Evolutionary conservation across 2,113 vertebrate genomes (phyloP), one percentile per base, ranked within the genome.

Genomic region (Melanerpes aurifrons): DNA sequence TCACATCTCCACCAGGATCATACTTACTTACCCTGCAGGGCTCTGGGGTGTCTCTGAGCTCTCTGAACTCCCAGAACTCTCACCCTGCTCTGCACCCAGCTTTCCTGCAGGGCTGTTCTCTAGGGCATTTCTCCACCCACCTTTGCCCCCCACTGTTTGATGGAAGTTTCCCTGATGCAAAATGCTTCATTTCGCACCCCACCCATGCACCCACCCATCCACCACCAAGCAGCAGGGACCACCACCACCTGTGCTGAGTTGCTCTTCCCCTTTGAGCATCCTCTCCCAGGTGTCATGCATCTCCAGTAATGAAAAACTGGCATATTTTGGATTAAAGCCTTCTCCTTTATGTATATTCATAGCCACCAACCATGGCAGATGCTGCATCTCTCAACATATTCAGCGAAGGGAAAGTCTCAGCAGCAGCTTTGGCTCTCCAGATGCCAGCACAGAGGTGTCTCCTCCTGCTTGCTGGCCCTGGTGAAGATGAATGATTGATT

Each of bases 401-500:
- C n/a, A n/a, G 84, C 0, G 4, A 64, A 79, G 67, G 84, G 45
- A 68, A 78, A 37, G 45, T 31, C 84, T 89, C 74, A 66, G 93
- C 87, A 84, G 89, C 91, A 89, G 74, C 84, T 79, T 9, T 35
- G 63, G 8, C 47, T 67, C 68, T 87, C 59, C 93, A 92, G 95
- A 24, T 82, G 75, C 90, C 82, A 67, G 61, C 11, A 0, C 88
- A 80, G 94, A 57, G 93, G 77, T 84, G 76, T 15, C 90, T 79
- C 71, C 89, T 90, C 71, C 75, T 0, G 15, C 45, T 80, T 4
- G 0, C 81, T 48, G 82, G 77, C 83, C 62, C 47, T 1, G 0
- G 81, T 8, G 9, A 92, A 67, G 90, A 59, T 53, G 18, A 80
- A 74, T 63, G 82, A 94, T 94, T 24, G 69, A 94, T 95, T 95